Conservation (phyloP, 1,140 invertebrate genomes). For the Neuroterus valhalla region DNA sequence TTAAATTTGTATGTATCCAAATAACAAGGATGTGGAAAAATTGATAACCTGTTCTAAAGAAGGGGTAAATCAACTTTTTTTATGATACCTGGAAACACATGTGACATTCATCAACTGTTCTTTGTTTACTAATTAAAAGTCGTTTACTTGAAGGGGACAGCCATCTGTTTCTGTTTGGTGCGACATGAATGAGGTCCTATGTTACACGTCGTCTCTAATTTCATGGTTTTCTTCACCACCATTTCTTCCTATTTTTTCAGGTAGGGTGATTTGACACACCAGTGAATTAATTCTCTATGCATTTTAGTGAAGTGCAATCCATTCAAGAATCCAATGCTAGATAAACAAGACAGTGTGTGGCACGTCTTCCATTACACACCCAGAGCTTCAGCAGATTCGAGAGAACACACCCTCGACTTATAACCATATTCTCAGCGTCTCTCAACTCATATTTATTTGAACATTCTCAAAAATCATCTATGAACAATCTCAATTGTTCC, state of each 20-base stretch:
- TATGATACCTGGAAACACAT: too few species aligned
- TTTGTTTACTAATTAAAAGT: background rate
- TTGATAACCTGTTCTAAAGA: too few species aligned
- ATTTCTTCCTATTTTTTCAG: background rate
- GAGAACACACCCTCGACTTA: slow-evolving; percentile 3
- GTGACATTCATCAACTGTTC: background rate
- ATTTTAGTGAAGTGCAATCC: slow-evolving; percentile 11
- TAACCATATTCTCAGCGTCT: background rate
- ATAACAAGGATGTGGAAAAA: too few species aligned
- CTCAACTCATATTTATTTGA: slow-evolving; percentile 6
- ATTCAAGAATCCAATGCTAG: slow-evolving; percentile 2
- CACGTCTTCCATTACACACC: background rate
- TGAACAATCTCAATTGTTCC: too few species aligned
- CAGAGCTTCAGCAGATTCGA: background rate
- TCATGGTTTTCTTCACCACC: background rate
- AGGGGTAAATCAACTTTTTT: too few species aligned
- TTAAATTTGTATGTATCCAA: too few species aligned
- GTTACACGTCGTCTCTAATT: background rate
- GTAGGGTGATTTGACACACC: background rate
- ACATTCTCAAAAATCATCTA: background rate
- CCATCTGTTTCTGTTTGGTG: background rate
- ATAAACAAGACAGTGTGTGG: background rate
- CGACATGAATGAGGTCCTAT: background rate
- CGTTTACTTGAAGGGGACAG: background rate
- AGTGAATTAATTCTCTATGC: background rate